Evolutionary conservation across 2,888 invertebrate genomes (phyloP).

Genomic region (Gnatocerus cornutus): DNA sequence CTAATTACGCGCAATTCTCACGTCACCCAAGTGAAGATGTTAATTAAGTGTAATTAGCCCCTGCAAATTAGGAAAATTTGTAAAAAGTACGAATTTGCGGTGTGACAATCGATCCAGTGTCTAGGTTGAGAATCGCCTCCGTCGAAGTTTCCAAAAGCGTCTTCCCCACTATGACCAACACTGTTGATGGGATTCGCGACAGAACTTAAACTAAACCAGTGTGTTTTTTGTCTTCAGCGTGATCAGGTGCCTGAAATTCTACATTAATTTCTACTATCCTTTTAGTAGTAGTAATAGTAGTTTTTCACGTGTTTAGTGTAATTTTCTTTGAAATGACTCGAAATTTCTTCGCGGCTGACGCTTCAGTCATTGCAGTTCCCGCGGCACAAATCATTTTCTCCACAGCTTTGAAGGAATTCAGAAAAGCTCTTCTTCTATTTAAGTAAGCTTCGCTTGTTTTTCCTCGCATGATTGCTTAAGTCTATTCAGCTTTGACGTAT

Average conservation of each 20-base stretch:
- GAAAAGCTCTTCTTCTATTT: conserved; percentile 72
- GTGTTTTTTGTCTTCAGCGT: conserved; percentile 43
- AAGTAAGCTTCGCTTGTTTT: conserved; percentile 68
- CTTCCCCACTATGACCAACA: conserved; percentile 35
- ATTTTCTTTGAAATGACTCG: conserved; percentile 44
- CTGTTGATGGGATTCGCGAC: conserved; percentile 40
- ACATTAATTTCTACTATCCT: conserved; percentile 62
- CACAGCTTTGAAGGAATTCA: conserved; percentile 71
- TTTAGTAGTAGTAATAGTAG: conserved; percentile 61
- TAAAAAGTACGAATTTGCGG: no score
- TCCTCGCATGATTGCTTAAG: neutral
- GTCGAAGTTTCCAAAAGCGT: conserved; percentile 34
- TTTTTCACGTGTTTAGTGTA: conserved; percentile 31
- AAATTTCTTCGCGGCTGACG: conserved; percentile 60
- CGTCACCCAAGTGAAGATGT: conserved; percentile 29
- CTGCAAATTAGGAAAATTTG: no score
- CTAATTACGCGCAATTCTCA: conserved; percentile 40
- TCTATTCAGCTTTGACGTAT: conserved; percentile 12
- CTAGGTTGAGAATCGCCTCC: conserved; percentile 32
- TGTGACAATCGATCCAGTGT: conserved; percentile 28
- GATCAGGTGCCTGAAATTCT: conserved; percentile 50
- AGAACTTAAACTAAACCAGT: conserved; percentile 44
- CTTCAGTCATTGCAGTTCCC: conserved; percentile 70
- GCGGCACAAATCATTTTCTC: conserved; percentile 72
- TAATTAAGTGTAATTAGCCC: conserved; percentile 37